phyloP scores from a whole-genome alignment of 2,113 vertebrate genomes.

The Hemicordylus capensis region DNA sequence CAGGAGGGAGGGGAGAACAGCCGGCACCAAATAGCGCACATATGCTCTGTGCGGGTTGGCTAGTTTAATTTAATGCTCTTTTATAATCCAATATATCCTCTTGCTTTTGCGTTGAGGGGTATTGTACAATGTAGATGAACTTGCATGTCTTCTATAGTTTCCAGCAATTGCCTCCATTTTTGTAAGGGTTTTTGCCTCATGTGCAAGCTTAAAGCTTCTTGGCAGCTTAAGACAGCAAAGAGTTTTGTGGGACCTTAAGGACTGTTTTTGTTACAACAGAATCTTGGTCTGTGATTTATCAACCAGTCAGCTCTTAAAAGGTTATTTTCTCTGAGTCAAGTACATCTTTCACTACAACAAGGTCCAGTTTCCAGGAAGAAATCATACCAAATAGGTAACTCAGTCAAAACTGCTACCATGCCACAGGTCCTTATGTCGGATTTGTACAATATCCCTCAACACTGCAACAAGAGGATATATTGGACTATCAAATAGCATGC shows the following conservation, averaged over 20 bases:
- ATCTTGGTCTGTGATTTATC: background rate
- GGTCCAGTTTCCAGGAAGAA: background rate
- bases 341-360: background rate
- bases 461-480: background rate
- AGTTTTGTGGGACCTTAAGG: background rate
- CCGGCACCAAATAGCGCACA: too few species aligned
- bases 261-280: background rate
- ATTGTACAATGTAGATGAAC: background rate
- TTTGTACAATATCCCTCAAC: background rate
- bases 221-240: background rate
- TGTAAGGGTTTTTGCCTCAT: background rate
- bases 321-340: background rate
- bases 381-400: too few species aligned
- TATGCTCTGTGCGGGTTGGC: too few species aligned
- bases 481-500: background rate
- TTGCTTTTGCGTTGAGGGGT: too few species aligned
- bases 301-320: background rate
- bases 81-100: too few species aligned
- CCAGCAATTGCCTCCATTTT: background rate
- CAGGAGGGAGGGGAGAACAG: too few species aligned
- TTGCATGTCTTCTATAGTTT: background rate
- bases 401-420: background rate
- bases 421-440: background rate
- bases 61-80: too few species aligned
- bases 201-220: background rate